A percentile compares a stretch with the other conserved stretches of the same genome.
Conservation (phyloP, 2,113 vertebrate species). For the Atherinomorus stipes region DNA sequence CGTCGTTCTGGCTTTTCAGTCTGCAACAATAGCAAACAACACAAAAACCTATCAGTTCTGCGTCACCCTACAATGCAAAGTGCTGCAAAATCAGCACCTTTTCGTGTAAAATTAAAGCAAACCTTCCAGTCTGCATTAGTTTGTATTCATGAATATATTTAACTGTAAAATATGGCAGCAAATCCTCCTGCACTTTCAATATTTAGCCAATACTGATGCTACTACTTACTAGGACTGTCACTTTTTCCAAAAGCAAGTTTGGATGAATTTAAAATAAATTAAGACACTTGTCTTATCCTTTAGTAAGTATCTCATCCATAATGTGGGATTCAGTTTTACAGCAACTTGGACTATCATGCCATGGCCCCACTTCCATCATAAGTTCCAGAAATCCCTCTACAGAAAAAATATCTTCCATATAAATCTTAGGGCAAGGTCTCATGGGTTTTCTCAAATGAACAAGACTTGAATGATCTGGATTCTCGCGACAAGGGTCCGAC, state of each 20-base stretch:
- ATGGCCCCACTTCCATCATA: background rate
- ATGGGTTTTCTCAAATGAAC: too few relatives aligned
- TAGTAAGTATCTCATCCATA: background rate
- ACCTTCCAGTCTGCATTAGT: slow-evolving; percentile 34
- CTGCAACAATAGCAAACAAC: slow-evolving; percentile 91
- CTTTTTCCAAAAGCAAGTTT: background rate
- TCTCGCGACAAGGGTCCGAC: too few relatives aligned
- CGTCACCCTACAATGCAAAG: slow-evolving; percentile 41
- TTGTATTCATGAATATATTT: slow-evolving; percentile 18
- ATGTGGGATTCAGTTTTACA: too few relatives aligned
- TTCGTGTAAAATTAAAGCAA: slow-evolving; percentile 46
- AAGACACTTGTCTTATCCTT: background rate
- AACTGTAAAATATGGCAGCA: slow-evolving; percentile 15
- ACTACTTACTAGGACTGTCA: background rate
- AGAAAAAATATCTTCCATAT: too few relatives aligned
- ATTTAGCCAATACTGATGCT: background rate
- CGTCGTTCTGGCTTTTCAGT: slow-evolving; percentile 94
- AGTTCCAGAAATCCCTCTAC: background rate
- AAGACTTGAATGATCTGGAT: too few relatives aligned
- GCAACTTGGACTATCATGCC: too few relatives aligned
- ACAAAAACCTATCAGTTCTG: slow-evolving; percentile 79
- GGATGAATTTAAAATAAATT: background rate
- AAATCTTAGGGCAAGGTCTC: too few relatives aligned
- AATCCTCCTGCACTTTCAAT: slow-evolving; percentile 38
- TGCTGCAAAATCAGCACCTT: slow-evolving; percentile 55